A percentile compares a stretch with the other conserved stretches of the same genome.
These are phyloP conservation scores for Dendroctonus ponderosae DNA, from an alignment of 1,140 invertebrate species.

Conservation along the genomic window DNA sequence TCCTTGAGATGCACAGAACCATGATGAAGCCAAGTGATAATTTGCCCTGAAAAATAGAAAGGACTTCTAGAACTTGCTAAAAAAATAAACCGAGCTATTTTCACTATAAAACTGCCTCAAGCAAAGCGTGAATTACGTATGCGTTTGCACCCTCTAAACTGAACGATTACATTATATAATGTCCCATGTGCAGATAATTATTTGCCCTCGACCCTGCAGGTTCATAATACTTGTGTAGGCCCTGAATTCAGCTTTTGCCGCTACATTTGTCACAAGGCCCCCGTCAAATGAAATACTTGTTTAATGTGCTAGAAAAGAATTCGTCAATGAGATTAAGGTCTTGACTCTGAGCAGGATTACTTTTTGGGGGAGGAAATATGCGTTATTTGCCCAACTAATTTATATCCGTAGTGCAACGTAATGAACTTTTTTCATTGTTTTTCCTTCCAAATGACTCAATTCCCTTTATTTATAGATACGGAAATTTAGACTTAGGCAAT, in stretches of 20 bases:
- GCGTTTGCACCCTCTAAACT: too few relatives aligned
- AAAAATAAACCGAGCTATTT: too few relatives aligned
- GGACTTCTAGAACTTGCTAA: too few relatives aligned
- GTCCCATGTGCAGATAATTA: slow-evolving; percentile 17
- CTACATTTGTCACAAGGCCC: slow-evolving; percentile 26
- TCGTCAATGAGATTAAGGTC: slow-evolving; percentile 31
- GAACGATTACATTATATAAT: too few relatives aligned
- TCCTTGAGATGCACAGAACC: too few relatives aligned
- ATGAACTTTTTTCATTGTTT: background rate
- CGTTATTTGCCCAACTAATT: background rate
- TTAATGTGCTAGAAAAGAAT: slow-evolving; percentile 37
- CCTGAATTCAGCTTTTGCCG: slow-evolving; percentile 16
- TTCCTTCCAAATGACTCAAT: background rate
- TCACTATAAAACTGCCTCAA: too few relatives aligned
- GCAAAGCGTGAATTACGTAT: too few relatives aligned
- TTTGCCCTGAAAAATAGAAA: too few relatives aligned
- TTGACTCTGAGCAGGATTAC: slow-evolving; percentile 22
- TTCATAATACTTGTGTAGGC: slow-evolving; percentile 8
- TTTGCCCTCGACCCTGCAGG: slow-evolving; percentile 10
- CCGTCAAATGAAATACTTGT: slow-evolving; percentile 36
- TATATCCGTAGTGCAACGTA: background rate
- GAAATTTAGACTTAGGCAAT: too few relatives aligned
- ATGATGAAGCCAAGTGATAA: too few relatives aligned
- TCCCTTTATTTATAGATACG: too few relatives aligned
- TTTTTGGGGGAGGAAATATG: background rate